Percentiles rank a stretch among this genome's conserved stretches.
Conservation (phyloP, 2,113 vertebrate genomes). For the Nanger granti region DNA sequence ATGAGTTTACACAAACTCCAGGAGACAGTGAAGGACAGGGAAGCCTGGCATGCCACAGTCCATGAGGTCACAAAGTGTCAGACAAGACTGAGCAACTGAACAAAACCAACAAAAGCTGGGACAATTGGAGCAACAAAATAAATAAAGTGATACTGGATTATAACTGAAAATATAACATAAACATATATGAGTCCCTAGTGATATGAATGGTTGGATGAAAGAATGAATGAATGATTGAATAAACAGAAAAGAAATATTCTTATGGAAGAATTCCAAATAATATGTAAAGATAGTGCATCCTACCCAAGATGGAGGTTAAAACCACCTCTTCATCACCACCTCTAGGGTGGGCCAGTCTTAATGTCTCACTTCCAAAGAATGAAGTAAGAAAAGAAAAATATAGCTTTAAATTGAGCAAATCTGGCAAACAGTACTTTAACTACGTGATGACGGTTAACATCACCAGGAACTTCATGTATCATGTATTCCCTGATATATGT, state of each 20-base stretch:
- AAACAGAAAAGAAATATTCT: not conserved
- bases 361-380: not conserved
- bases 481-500: not conserved
- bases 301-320: not conserved
- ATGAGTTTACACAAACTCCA: not conserved
- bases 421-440: not conserved
- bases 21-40: not conserved
- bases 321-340: not conserved
- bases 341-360: not conserved
- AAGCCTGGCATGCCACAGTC: not conserved
- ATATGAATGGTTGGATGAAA: not conserved
- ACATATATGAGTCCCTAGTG: not conserved
- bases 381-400: not conserved
- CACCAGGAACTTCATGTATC: not conserved
- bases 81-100: not conserved
- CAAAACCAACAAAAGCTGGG: not conserved
- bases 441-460: not conserved
- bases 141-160: not conserved
- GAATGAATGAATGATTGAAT: not conserved
- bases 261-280: constrained; percentile 4
- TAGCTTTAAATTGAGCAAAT: not conserved
- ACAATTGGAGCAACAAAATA: not conserved
- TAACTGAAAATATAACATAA: not conserved
- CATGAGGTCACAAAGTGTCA: not conserved
- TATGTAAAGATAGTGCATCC: not conserved